Conservation (phyloP, 2,797 vertebrate species). For the Anomalospiza imberbis region DNA sequence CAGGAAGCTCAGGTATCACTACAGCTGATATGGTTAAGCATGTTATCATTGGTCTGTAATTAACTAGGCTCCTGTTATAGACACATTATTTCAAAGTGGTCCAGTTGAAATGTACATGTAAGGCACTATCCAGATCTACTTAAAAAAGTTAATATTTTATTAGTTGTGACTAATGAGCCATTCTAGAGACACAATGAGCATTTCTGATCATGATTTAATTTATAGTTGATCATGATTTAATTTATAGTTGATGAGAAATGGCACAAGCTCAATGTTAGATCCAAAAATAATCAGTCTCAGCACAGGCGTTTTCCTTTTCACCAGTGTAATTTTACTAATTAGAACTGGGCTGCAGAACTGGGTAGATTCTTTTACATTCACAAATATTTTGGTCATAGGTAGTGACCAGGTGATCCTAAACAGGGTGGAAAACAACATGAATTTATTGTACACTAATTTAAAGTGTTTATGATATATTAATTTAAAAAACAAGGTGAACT, state of each 20-base stretch:
- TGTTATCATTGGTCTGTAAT: background rate
- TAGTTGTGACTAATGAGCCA: background rate
- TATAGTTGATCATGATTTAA: background rate
- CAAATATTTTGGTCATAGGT: background rate
- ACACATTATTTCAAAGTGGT: background rate
- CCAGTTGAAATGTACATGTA: background rate
- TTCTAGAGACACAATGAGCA: background rate
- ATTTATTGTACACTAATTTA: background rate
- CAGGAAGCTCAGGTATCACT: background rate
- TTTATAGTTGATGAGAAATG: background rate
- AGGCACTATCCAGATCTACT: background rate
- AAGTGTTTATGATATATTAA: background rate
- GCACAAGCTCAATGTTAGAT: background rate
- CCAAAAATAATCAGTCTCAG: background rate
- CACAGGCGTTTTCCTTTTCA: background rate
- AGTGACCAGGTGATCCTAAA: background rate
- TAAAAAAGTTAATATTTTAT: background rate
- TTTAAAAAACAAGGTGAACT: background rate
- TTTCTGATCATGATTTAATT: constrained; percentile 5
- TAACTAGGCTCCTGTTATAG: background rate
- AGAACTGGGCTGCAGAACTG: background rate
- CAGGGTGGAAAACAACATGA: background rate
- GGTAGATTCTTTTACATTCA: background rate
- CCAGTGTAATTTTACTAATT: background rate
- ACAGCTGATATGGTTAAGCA: background rate